A percentile compares a stretch with the other conserved stretches of the same genome.
Conservation (phyloP, 2,113 vertebrate species). For the Rynchops niger region DNA sequence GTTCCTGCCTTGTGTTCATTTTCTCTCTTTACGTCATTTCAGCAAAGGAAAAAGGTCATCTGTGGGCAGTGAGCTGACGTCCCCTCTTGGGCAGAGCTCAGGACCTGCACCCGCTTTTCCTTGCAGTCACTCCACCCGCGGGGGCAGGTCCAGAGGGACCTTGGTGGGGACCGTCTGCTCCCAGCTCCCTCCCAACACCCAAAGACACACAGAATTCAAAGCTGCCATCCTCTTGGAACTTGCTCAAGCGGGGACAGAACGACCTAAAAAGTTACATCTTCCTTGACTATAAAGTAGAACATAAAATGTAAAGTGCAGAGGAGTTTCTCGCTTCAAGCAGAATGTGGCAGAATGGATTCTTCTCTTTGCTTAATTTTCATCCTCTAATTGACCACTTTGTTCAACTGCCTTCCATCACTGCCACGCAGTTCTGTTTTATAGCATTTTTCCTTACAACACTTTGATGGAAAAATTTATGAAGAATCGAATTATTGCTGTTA, state of each 20-base stretch:
- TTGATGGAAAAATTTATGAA: conserved; percentile 88
- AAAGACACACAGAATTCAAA: not conserved
- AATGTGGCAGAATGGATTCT: conserved; percentile 11
- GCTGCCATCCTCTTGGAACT: not conserved
- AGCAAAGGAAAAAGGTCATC: not conserved
- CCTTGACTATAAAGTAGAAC: not conserved
- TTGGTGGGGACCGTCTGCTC: fast-evolving
- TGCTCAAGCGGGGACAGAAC: not conserved
- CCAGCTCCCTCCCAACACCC: not conserved
- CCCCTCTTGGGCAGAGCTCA: not conserved
- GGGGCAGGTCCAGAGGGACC: not conserved
- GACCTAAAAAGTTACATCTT: conserved; percentile 5
- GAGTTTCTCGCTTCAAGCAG: conserved; percentile 1
- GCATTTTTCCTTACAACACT: conserved; percentile 76
- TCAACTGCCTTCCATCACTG: conserved; percentile 44
- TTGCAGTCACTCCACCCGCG: fast-evolving
- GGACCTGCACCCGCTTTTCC: not conserved
- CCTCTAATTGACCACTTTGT: conserved; percentile 64
- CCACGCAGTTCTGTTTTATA: conserved; percentile 63
- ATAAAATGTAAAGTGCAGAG: conserved; percentile 10
- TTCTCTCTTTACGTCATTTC: not conserved
- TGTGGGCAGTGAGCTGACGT: fast-evolving
- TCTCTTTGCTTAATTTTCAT: conserved; percentile 59
- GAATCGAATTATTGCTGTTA: conserved; percentile 85
- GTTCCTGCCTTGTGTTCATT: not conserved